These are phyloP conservation scores for Neogobius melanostomus DNA, from an alignment of 2,113 vertebrate species.

Conservation along the genomic window DNA sequence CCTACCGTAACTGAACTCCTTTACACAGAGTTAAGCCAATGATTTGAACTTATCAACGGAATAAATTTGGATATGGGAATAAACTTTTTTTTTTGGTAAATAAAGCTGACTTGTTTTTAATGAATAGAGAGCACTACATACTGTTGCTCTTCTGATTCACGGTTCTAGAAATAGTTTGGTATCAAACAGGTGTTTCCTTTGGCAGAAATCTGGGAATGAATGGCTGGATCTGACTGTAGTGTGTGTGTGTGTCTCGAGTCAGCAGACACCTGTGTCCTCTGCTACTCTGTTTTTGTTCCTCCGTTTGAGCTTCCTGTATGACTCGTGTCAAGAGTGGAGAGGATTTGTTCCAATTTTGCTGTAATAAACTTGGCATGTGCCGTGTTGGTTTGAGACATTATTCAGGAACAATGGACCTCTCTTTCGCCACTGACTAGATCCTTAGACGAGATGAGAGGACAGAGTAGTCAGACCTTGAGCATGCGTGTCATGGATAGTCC, in stretches of 20 bases:
- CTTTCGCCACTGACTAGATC: background rate
- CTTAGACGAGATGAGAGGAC: constrained; percentile 24
- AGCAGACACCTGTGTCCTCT: constrained; percentile 56
- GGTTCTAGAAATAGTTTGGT: constrained; percentile 55
- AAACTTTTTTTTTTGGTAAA: too few relatives aligned
- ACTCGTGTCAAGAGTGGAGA: constrained; percentile 33
- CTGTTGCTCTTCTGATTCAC: constrained; percentile 31
- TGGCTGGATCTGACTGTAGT: constrained; percentile 40
- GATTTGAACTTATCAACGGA: too few relatives aligned
- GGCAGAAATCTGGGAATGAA: constrained; percentile 36
- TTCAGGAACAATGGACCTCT: background rate
- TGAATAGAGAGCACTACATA: background rate
- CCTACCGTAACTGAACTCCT: too few relatives aligned
- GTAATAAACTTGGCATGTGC: constrained; percentile 3
- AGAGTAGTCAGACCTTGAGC: constrained; percentile 46
- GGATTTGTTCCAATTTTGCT: background rate
- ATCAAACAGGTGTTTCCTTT: constrained; percentile 70
- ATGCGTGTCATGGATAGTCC: constrained; percentile 49
- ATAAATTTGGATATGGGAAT: background rate
- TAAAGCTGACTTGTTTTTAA: background rate
- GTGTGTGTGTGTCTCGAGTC: constrained; percentile 26
- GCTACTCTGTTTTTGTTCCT: constrained; percentile 37
- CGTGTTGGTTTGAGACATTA: background rate
- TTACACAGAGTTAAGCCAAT: too few relatives aligned
- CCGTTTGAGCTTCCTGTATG: constrained; percentile 45